These are phyloP conservation scores for Gisinianus flammeolus DNA, from an alignment of 2,888 invertebrate species.

Conservation along the genomic window DNA sequence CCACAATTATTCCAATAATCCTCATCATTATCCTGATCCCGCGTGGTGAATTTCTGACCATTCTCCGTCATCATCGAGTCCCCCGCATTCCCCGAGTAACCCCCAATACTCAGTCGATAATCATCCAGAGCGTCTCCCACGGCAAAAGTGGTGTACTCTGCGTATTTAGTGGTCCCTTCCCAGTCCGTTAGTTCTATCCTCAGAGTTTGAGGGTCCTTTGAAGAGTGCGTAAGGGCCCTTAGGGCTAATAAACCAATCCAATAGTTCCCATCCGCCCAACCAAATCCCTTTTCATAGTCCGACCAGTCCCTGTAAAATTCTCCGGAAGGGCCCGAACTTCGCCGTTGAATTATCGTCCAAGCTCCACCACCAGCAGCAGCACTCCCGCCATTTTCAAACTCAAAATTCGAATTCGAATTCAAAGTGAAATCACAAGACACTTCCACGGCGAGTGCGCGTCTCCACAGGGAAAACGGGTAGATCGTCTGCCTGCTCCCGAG, in stretches of 20 bases:
- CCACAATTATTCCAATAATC: background rate
- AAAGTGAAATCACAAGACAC: too few species aligned
- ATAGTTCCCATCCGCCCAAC: background rate
- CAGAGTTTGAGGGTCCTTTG: background rate
- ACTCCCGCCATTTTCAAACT: too few species aligned
- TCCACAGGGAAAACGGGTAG: too few species aligned
- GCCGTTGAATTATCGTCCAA: background rate
- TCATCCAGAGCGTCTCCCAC: background rate
- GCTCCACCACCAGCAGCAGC: background rate
- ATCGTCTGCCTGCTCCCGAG: too few species aligned
- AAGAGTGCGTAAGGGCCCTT: background rate
- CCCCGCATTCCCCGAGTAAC: background rate
- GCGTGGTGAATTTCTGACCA: background rate
- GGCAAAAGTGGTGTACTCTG: background rate
- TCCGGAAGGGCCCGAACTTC: background rate
- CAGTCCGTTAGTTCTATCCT: background rate
- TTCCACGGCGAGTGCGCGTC: too few species aligned
- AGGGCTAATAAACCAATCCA: background rate
- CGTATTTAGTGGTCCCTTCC: background rate
- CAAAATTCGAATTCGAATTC: too few species aligned
- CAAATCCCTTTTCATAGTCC: background rate
- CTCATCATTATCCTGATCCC: background rate
- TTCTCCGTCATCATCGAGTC: background rate
- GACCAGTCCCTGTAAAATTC: background rate
- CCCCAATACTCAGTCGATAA: background rate